A percentile compares a stretch with the other conserved stretches of the same genome.
These are phyloP conservation scores for Aleiodes testaceus DNA, from an alignment of 2,888 invertebrate genomes.

Conservation along the genomic window DNA sequence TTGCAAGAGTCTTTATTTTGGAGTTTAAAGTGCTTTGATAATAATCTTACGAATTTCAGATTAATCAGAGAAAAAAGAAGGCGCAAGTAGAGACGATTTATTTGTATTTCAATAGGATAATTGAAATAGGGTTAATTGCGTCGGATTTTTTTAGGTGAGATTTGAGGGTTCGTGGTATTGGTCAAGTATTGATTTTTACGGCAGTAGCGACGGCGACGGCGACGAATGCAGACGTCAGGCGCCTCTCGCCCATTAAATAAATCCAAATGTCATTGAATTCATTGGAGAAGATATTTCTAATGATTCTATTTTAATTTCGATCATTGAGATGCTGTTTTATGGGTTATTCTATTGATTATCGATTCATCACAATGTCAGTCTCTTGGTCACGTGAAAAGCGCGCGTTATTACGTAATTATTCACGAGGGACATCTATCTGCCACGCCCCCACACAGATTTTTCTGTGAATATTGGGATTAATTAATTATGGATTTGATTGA, in stretches of 20 bases:
- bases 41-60: too few species aligned
- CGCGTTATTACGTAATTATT: constrained; percentile 34
- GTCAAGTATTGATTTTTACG: constrained; percentile 31
- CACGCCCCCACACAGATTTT: constrained; percentile 30
- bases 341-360: not conserved
- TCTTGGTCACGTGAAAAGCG: constrained; percentile 31
- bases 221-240: constrained; percentile 24
- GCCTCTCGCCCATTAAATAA: not conserved
- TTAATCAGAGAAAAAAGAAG: too few species aligned
- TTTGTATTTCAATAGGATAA: too few species aligned
- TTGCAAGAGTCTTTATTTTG: not conserved
- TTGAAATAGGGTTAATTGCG: too few species aligned
- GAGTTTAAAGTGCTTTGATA: not conserved
- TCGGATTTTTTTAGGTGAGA: not conserved
- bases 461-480: not conserved
- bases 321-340: not conserved
- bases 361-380: not conserved
- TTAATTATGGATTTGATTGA: not conserved
- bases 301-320: not conserved
- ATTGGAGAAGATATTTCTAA: not conserved
- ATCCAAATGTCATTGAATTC: not conserved
- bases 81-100: too few species aligned
- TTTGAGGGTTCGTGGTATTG: not conserved
- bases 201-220: constrained; percentile 13
- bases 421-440: constrained; percentile 31